phyloP scores from a whole-genome alignment of 2,888 invertebrate species.

The Drosophila vallismaia region DNA sequence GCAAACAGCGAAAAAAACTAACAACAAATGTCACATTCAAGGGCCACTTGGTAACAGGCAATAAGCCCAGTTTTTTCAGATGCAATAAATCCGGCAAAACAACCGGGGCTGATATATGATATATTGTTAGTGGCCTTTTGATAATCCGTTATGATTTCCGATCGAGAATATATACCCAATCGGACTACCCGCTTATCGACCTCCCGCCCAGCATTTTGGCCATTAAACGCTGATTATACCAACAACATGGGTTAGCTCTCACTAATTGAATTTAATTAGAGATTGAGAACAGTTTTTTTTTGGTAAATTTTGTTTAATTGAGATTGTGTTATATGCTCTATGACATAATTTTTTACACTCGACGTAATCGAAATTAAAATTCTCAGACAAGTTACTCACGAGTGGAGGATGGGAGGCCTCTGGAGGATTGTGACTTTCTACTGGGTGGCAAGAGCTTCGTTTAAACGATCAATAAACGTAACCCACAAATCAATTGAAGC shows the following conservation, averaged over 20 bases:
- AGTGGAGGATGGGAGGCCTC: constrained; percentile 6
- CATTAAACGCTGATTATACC: constrained; percentile 50
- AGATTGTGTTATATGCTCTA: constrained; percentile 38
- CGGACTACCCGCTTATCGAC: constrained; percentile 46
- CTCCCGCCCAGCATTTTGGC: constrained; percentile 19
- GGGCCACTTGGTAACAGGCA: constrained; percentile 35
- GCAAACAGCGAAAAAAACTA: constrained; percentile 21
- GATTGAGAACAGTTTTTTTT: constrained; percentile 36
- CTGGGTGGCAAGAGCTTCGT: constrained; percentile 24
- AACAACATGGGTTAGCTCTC: constrained; percentile 13
- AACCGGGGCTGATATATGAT: constrained; percentile 17
- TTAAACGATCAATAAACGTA: constrained; percentile 56
- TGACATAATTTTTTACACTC: constrained; percentile 8
- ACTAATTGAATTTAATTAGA: constrained; percentile 68
- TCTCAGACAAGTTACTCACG: constrained; percentile 47
- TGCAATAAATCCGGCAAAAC: constrained; percentile 22
- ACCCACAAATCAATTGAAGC: constrained; percentile 70
- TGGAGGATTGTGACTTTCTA: constrained; percentile 7
- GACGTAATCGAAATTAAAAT: constrained; percentile 34
- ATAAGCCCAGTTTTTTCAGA: neutral
- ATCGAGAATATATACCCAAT: constrained; percentile 14
- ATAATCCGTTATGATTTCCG: constrained; percentile 55
- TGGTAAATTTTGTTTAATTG: constrained; percentile 60
- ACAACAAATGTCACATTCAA: constrained; percentile 24
- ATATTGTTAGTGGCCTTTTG: constrained; percentile 18